phyloP scores from a whole-genome alignment of 1,140 invertebrate genomes.

The Drosophila kanapiae region DNA sequence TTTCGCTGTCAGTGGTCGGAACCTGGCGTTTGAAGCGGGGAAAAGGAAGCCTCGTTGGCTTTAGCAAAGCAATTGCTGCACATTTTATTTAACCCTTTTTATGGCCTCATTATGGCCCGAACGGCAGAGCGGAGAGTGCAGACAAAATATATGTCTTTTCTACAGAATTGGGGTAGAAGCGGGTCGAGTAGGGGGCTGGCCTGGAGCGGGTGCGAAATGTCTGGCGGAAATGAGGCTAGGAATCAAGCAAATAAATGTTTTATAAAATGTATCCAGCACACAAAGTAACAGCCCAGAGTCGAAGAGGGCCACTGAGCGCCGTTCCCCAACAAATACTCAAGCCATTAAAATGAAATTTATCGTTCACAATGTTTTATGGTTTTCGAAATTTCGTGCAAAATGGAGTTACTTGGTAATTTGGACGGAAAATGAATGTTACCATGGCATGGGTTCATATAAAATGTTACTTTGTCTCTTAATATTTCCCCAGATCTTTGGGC shows the following conservation, averaged over 20 bases:
- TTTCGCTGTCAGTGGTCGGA: slow-evolving; percentile 68
- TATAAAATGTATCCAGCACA: slow-evolving; percentile 81
- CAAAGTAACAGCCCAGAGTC: slow-evolving; percentile 31
- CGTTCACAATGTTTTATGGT: slow-evolving; percentile 76
- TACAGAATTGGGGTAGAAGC: slow-evolving; percentile 19
- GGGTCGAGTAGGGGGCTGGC: not conserved
- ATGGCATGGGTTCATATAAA: slow-evolving; percentile 44
- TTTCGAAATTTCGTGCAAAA: slow-evolving; percentile 62
- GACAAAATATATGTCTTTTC: slow-evolving; percentile 71
- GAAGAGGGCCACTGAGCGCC: slow-evolving; percentile 16
- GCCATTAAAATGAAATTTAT: slow-evolving; percentile 82
- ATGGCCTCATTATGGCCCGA: slow-evolving; percentile 77
- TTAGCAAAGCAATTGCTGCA: slow-evolving; percentile 76
- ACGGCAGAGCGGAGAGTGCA: slow-evolving; percentile 20
- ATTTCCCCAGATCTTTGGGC: slow-evolving; percentile 15
- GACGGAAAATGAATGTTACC: slow-evolving; percentile 57
- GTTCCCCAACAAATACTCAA: slow-evolving; percentile 55
- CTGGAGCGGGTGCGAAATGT: slow-evolving; percentile 55
- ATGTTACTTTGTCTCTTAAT: slow-evolving; percentile 57
- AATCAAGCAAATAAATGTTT: slow-evolving; percentile 84
- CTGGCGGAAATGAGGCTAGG: slow-evolving; percentile 80
- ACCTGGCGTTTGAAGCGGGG: slow-evolving; percentile 2
- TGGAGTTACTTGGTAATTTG: slow-evolving; percentile 69
- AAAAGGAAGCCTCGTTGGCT: slow-evolving; percentile 40
- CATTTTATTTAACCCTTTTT: slow-evolving; percentile 84